Percentiles rank a stretch among this genome's conserved stretches.
These are phyloP conservation scores for Heliothis subflexa DNA, from an alignment of 1,140 invertebrate species.

Conservation along the genomic window DNA sequence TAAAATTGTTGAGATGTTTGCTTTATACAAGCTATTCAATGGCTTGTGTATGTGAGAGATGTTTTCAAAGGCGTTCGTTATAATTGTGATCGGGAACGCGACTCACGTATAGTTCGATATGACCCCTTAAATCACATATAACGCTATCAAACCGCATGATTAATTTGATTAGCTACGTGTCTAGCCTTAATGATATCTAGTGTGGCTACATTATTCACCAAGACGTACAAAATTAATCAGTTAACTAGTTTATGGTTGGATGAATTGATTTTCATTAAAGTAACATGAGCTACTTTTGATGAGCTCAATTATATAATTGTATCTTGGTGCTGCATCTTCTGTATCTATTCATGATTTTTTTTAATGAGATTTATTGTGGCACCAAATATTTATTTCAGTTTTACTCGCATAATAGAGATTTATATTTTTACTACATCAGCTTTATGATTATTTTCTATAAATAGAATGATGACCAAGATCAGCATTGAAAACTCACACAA, in stretches of 20 bases:
- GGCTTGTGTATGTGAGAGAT: conserved; percentile 49
- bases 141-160: conserved; percentile 66
- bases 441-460: too few species aligned
- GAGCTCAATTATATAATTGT: not conserved
- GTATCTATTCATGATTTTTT: not conserved
- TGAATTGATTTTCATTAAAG: conserved; percentile 32
- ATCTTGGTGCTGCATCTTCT: not conserved
- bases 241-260: conserved; percentile 21
- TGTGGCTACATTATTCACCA: conserved; percentile 37
- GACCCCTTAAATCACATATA: conserved; percentile 71
- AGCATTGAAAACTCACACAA: too few species aligned
- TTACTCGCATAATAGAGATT: too few species aligned
- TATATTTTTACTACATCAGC: too few species aligned
- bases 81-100: conserved; percentile 58
- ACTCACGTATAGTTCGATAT: conserved; percentile 65
- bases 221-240: conserved; percentile 41
- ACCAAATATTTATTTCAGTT: too few species aligned
- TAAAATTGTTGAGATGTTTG: not conserved
- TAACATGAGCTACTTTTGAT: conserved; percentile 1
- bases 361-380: too few species aligned
- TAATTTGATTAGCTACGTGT: conserved; percentile 66
- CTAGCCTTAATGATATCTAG: conserved; percentile 45
- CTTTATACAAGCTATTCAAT: not conserved
- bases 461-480: too few species aligned
- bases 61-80: conserved; percentile 44